Evolutionary conservation across 1,140 invertebrate genomes (phyloP).

Genomic region (Goniozus legneri): DNA sequence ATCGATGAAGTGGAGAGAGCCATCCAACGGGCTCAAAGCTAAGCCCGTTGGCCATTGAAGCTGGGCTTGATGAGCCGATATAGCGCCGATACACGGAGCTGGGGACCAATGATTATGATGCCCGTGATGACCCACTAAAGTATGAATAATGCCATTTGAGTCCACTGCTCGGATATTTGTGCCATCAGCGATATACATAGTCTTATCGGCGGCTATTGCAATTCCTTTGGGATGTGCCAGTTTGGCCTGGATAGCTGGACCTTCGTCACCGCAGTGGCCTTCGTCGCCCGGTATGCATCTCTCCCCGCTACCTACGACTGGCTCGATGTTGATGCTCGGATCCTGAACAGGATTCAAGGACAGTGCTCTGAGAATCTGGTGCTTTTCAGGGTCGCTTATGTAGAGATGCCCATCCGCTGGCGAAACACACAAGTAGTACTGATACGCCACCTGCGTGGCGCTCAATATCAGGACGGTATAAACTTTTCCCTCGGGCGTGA

Average conservation of each 20-base stretch:
- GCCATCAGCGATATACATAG: slow-evolving; percentile 92
- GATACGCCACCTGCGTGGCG: slow-evolving; percentile 88
- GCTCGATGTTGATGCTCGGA: slow-evolving; percentile 80
- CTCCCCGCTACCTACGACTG: slow-evolving; percentile 92
- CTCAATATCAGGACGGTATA: slow-evolving; percentile 90
- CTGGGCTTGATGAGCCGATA: slow-evolving; percentile 76
- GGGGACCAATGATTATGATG: slow-evolving; percentile 90
- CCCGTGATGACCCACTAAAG: slow-evolving; percentile 87
- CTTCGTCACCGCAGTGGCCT: slow-evolving; percentile 89
- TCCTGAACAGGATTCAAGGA: slow-evolving; percentile 75
- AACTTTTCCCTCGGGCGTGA: slow-evolving; percentile 87
- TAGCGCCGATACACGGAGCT: slow-evolving; percentile 77
- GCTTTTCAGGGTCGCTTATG: slow-evolving; percentile 91
- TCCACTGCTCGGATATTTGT: slow-evolving; percentile 91
- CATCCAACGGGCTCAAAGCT: slow-evolving; percentile 88
- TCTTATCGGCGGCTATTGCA: slow-evolving; percentile 84
- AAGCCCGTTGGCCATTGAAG: slow-evolving; percentile 94
- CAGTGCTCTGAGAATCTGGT: slow-evolving; percentile 77
- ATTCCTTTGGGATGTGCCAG: slow-evolving; percentile 94
- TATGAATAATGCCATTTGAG: slow-evolving; percentile 88
- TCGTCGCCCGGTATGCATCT: slow-evolving; percentile 91
- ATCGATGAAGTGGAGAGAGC: slow-evolving; percentile 91
- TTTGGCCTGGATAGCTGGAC: slow-evolving; percentile 82
- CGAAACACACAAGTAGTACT: slow-evolving; percentile 92
- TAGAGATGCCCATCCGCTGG: slow-evolving; percentile 93